Percentiles rank a stretch among this genome's conserved stretches.
phyloP scores from a whole-genome alignment of 2,888 invertebrate species.

The Lasioglossum villosulum region DNA sequence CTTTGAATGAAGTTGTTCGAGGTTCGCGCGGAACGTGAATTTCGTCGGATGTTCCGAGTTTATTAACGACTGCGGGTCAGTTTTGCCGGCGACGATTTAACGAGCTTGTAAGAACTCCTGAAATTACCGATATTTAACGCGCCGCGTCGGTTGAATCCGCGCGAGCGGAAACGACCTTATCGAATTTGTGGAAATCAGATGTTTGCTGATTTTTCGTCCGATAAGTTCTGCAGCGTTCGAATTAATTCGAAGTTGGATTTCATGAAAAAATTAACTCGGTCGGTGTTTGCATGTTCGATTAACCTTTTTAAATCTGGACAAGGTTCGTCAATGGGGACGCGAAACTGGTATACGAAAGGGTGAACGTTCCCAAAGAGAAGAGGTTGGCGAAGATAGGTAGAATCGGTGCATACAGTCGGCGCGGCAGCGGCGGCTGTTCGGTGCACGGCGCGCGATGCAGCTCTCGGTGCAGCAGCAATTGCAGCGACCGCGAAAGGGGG shows the following conservation, averaged over 20 bases:
- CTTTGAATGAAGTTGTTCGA: constrained; percentile 23
- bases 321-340: background rate
- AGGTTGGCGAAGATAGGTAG: background rate
- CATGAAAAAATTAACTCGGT: no score
- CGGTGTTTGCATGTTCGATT: no score
- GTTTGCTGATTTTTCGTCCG: constrained; percentile 26
- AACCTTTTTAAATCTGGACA: background rate
- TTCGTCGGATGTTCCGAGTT: constrained; percentile 5
- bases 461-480: constrained; percentile 49
- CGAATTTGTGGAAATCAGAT: constrained; percentile 15
- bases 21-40: background rate
- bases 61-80: constrained; percentile 42
- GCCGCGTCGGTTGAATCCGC: background rate
- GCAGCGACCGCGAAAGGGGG: constrained; percentile 64
- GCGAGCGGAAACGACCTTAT: constrained; percentile 41
- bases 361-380: background rate
- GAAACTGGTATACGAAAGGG: background rate
- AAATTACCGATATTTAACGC: constrained; percentile 52
- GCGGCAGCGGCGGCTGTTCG: background rate
- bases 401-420: background rate
- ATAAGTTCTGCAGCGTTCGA: constrained; percentile 37
- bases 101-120: constrained; percentile 37
- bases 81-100: constrained; percentile 33
- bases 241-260: constrained; percentile 27
- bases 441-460: background rate